A percentile compares a stretch with the other conserved stretches of the same genome.
phyloP scores from a whole-genome alignment of 2,113 vertebrate genomes.

The Pitta sordida region DNA sequence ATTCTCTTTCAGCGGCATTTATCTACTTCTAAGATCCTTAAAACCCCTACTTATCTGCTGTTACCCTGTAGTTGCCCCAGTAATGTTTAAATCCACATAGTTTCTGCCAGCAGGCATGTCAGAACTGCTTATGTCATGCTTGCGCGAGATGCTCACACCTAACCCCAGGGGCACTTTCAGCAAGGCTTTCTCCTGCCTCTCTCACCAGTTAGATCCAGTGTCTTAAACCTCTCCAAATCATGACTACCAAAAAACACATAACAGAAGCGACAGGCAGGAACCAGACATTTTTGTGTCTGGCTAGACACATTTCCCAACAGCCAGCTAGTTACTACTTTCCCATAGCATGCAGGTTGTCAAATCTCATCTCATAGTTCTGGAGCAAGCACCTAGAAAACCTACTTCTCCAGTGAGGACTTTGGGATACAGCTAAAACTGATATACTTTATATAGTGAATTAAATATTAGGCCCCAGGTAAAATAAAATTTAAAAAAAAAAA shows the following conservation, averaged over 20 bases:
- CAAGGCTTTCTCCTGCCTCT: slow-evolving; percentile 1
- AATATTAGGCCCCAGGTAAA: neutral
- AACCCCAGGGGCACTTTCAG: slow-evolving; percentile 15
- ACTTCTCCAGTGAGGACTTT: neutral
- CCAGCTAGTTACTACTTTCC: neutral
- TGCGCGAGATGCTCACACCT: neutral
- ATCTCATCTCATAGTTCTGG: neutral
- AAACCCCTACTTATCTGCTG: neutral
- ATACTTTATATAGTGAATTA: neutral
- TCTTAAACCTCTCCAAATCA: neutral
- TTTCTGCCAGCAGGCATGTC: slow-evolving; percentile 40
- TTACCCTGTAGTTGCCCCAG: slow-evolving; percentile 6
- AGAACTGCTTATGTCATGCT: slow-evolving; percentile 6
- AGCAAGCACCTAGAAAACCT: neutral
- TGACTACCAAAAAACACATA: neutral
- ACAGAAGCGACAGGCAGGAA: neutral
- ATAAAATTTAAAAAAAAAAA: neutral
- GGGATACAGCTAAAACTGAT: neutral
- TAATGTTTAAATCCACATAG: neutral
- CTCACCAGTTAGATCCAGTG: neutral
- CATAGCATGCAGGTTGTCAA: neutral
- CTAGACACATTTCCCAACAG: neutral
- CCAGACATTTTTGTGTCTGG: neutral
- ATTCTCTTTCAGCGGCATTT: neutral
- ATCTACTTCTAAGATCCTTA: neutral